phyloP scores from a whole-genome alignment of 2,113 vertebrate species.

The Ovibos moschatus region DNA sequence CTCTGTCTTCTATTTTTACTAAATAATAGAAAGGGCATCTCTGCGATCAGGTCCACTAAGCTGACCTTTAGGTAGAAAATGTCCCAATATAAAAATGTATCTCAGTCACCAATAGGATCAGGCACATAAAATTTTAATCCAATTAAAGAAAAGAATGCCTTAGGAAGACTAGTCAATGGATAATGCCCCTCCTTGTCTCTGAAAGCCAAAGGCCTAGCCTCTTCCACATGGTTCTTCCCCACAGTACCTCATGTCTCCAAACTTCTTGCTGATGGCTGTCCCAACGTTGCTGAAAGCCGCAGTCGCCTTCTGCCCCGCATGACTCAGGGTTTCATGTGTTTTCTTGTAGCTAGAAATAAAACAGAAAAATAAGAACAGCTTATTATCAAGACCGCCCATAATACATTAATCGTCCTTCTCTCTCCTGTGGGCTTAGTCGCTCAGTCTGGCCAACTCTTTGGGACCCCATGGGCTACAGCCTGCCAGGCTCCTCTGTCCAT shows the following conservation, averaged over 20 bases:
- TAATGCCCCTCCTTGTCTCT: not conserved
- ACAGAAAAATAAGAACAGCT: not conserved
- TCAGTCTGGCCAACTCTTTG: not conserved
- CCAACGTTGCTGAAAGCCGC: slow-evolving; percentile 94
- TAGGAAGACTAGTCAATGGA: not conserved
- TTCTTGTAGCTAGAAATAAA: slow-evolving; percentile 91
- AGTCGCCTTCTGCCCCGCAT: slow-evolving; percentile 94
- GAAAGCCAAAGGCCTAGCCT: not conserved
- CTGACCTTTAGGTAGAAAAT: slow-evolving; percentile 2
- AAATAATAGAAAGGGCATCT: not conserved
- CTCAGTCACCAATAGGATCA: not conserved
- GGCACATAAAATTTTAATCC: not conserved
- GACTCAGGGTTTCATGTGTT: slow-evolving; percentile 94
- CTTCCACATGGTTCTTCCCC: not conserved
- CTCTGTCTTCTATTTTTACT: not conserved
- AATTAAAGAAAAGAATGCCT: not conserved
- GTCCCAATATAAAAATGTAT: not conserved
- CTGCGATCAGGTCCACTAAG: not conserved
- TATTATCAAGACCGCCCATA: not conserved
- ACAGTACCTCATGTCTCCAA: slow-evolving; percentile 96
- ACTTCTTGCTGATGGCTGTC: slow-evolving; percentile 92
- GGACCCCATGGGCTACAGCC: not conserved
- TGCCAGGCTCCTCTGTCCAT: not conserved
- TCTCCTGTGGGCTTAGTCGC: not conserved
- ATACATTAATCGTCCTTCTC: not conserved